A percentile compares a stretch with the other conserved stretches of the same genome.
These are phyloP conservation scores for Epizoanthus stellaris DNA, from an alignment of 92 coral and sea anemone species.

Conservation along the genomic window DNA sequence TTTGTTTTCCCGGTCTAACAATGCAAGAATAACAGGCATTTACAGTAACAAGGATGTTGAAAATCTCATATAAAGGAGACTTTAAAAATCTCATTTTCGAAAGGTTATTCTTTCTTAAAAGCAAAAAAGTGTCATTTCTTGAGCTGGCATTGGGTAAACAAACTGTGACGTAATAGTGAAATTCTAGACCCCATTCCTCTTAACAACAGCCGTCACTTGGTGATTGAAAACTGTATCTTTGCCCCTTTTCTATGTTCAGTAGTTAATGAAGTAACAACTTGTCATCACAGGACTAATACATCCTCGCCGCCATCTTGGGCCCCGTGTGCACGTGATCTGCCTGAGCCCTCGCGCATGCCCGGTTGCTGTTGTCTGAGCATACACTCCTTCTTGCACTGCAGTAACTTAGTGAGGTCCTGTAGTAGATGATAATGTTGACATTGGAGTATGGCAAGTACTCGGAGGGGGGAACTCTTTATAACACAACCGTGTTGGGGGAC, in stretches of 20 bases:
- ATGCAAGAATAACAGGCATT: no score
- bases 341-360: constrained; percentile 46
- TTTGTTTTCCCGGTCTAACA: no score
- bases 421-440: not conserved
- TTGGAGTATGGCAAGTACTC: not conserved
- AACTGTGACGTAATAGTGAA: no score
- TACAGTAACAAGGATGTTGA: no score
- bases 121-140: no score
- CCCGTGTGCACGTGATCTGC: constrained; percentile 42
- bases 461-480: no score
- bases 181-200: no score
- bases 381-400: constrained; percentile 92
- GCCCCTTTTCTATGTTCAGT: no score
- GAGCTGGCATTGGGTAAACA: not conserved
- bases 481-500: no score
- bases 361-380: constrained; percentile 69
- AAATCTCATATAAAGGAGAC: not conserved
- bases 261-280: not conserved
- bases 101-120: not conserved
- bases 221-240: no score
- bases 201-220: no score
- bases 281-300: constrained; percentile 71
- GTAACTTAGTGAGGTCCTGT: constrained; percentile 89
- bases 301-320: constrained; percentile 83
- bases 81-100: not conserved